Evolutionary conservation across 2,888 invertebrate genomes (phyloP).

Genomic region (Agriopis marginaria): DNA sequence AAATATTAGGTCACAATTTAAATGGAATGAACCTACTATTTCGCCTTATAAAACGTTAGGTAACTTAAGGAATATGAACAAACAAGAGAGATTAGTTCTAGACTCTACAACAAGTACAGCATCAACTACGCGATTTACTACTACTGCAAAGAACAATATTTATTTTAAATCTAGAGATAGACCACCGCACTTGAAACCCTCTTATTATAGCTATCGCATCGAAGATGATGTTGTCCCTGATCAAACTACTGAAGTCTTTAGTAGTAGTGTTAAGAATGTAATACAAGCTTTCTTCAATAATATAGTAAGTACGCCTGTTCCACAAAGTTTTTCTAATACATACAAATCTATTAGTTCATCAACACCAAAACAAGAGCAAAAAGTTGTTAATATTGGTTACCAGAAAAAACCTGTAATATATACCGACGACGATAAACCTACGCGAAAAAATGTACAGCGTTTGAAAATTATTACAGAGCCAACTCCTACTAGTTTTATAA

Average conservation of each 20-base stretch:
- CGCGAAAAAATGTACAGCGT: conserved; percentile 63
- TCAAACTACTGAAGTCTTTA: conserved; percentile 78
- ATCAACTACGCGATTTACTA: conserved; percentile 52
- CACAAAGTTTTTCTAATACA: conserved; percentile 52
- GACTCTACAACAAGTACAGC: conserved; percentile 58
- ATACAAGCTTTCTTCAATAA: conserved; percentile 75
- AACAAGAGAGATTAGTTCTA: conserved; percentile 50
- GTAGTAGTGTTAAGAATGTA: conserved; percentile 72
- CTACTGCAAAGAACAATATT: conserved; percentile 49
- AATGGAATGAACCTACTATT: conserved; percentile 74
- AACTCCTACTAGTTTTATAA: conserved; percentile 51
- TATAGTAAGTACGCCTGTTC: conserved; percentile 58
- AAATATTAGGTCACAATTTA: conserved; percentile 49
- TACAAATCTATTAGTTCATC: conserved; percentile 49
- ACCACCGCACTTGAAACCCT: conserved; percentile 59
- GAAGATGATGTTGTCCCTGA: conserved; percentile 72
- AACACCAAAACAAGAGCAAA: conserved; percentile 52
- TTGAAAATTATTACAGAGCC: conserved; percentile 75
- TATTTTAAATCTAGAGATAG: conserved; percentile 52
- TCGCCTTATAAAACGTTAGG: conserved; percentile 84
- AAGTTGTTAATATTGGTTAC: conserved; percentile 74
- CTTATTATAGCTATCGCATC: conserved; percentile 74
- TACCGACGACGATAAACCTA: conserved; percentile 67
- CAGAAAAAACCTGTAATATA: conserved; percentile 69
- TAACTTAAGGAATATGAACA: conserved; percentile 68